Conservation (phyloP, 2,888 invertebrate genomes). For the Rutpela maculata region DNA sequence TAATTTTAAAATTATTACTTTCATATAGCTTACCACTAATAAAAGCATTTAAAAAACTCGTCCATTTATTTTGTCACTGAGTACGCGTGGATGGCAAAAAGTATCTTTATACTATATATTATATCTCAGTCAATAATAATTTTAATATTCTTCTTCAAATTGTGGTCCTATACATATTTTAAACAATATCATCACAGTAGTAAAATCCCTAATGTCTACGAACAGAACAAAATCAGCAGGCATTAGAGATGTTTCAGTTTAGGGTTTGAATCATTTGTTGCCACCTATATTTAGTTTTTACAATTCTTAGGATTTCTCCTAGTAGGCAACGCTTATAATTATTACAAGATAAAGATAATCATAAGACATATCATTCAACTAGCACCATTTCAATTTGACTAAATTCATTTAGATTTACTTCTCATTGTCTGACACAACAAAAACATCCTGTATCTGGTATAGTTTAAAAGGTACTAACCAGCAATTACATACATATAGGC, state of each 20-base stretch:
- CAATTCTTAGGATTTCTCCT: background rate
- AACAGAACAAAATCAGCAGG: constrained; percentile 46
- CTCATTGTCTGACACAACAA: constrained; percentile 32
- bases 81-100: constrained; percentile 50
- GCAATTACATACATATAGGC: background rate
- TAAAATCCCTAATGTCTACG: constrained; percentile 55
- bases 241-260: constrained; percentile 38
- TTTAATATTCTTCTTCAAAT: constrained; percentile 28
- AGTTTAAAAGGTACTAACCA: too few species aligned
- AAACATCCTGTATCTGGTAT: constrained; percentile 11
- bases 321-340: constrained; percentile 52
- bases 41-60: constrained; percentile 26
- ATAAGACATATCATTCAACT: constrained; percentile 53
- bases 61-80: constrained; percentile 39
- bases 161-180: constrained; percentile 51
- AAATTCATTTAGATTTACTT: constrained; percentile 42
- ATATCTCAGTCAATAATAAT: constrained; percentile 47
- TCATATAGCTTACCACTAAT: constrained; percentile 25
- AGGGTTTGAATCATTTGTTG: constrained; percentile 29
- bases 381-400: constrained; percentile 56
- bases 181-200: constrained; percentile 59
- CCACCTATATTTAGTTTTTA: constrained; percentile 39
- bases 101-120: constrained; percentile 21
- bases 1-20: constrained; percentile 23
- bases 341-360: constrained; percentile 59